Evolutionary conservation across 2,888 invertebrate genomes (phyloP).

Genomic region (Minunthozetes semirufus): DNA sequence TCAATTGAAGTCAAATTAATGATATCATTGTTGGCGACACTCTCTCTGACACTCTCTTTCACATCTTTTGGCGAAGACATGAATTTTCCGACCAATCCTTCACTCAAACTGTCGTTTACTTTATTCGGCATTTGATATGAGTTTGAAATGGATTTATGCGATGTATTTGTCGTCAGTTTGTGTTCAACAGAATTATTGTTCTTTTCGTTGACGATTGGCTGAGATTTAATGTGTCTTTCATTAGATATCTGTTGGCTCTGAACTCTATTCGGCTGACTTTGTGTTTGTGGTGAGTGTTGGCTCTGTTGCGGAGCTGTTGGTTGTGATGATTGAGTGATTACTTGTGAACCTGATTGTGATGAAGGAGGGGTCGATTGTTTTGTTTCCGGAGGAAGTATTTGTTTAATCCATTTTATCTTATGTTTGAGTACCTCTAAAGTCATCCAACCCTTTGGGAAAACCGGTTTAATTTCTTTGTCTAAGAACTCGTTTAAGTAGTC

Average conservation of each 20-base stretch:
- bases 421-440: background rate
- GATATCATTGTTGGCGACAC: background rate
- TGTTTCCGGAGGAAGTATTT: background rate
- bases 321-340: background rate
- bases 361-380: background rate
- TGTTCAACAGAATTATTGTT: background rate
- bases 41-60: background rate
- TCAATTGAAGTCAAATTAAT: background rate
- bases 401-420: background rate
- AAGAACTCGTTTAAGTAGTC: conserved; percentile 56
- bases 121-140: background rate
- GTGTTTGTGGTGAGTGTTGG: background rate
- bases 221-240: background rate
- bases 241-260: background rate
- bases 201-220: background rate
- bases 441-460: conserved; percentile 51
- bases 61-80: background rate
- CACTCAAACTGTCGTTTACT: background rate
- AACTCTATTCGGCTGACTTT: background rate
- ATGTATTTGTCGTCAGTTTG: background rate
- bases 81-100: background rate
- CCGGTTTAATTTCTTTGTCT: conserved; percentile 56
- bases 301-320: background rate
- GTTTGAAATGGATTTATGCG: background rate
- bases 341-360: background rate